A percentile compares a stretch with the other conserved stretches of the same genome.
These are phyloP conservation scores for Nipponia nippon DNA, from an alignment of 2,113 vertebrate species.

Conservation along the genomic window DNA sequence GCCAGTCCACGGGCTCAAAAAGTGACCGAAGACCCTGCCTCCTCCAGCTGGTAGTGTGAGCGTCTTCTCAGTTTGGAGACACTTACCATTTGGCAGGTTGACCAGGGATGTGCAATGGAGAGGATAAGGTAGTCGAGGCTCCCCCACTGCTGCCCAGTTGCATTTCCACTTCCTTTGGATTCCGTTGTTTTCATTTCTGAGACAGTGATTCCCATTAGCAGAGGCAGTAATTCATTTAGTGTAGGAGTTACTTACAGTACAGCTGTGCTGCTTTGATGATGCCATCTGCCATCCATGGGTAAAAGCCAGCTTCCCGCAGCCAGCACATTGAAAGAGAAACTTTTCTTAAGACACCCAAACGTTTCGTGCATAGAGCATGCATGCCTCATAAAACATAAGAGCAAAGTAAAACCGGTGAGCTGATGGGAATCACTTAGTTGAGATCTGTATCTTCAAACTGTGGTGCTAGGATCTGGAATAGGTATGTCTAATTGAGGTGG, in stretches of 20 bases:
- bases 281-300: constrained; percentile 37
- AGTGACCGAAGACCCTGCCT: background rate
- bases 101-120: background rate
- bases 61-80: background rate
- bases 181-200: background rate
- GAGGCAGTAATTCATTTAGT: background rate
- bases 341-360: background rate
- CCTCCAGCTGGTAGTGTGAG: background rate
- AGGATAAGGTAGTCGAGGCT: background rate
- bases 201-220: background rate
- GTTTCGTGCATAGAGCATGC: accelerated
- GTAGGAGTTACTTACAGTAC: constrained; percentile 33
- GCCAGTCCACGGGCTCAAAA: background rate
- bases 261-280: constrained; percentile 49
- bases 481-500: background rate
- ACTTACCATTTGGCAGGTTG: background rate
- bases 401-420: background rate
- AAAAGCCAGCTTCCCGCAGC: background rate
- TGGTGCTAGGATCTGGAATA: background rate
- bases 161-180: background rate
- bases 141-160: background rate
- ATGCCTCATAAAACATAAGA: background rate
- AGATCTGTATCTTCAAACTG: background rate
- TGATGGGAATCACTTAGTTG: background rate
- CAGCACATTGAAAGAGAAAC: background rate